Percentiles rank a stretch among this genome's conserved stretches.
phyloP scores from a whole-genome alignment of 2,888 invertebrate species.

The Nezara viridula region DNA sequence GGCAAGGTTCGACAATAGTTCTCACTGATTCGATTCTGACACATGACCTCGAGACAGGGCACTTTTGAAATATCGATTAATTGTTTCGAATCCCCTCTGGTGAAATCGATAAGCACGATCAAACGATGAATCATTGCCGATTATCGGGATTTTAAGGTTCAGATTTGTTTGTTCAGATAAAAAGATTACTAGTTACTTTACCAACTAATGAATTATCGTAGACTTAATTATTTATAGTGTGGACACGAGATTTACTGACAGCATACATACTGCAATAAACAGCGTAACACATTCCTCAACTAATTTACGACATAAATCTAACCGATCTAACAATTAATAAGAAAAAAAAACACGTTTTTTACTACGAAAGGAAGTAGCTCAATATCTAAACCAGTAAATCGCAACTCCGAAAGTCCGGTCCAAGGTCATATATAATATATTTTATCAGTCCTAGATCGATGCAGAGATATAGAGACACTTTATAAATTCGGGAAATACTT shows the following conservation, averaged over 20 bases:
- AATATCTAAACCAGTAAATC: too few relatives aligned
- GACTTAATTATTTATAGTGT: not conserved
- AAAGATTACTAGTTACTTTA: not conserved
- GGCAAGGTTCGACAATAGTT: slow-evolving; percentile 4
- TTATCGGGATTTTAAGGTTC: not conserved
- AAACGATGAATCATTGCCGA: slow-evolving; percentile 36
- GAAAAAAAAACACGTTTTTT: too few relatives aligned
- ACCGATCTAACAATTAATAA: too few relatives aligned
- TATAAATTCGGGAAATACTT: too few relatives aligned
- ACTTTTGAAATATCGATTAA: slow-evolving; percentile 37
- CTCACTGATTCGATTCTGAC: not conserved
- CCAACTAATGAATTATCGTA: not conserved
- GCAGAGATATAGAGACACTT: too few relatives aligned
- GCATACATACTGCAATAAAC: too few relatives aligned
- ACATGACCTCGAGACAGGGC: not conserved
- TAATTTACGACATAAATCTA: too few relatives aligned
- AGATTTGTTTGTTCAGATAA: not conserved
- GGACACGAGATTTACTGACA: not conserved
- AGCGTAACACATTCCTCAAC: too few relatives aligned
- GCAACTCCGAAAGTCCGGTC: too few relatives aligned
- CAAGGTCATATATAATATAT: too few relatives aligned
- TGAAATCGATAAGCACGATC: slow-evolving; percentile 34
- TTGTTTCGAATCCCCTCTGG: not conserved
- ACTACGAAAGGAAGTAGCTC: too few relatives aligned
- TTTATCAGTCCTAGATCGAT: too few relatives aligned